Evolutionary conservation across 2,113 vertebrate species (phyloP).

Genomic region (Sylvietta virens): DNA sequence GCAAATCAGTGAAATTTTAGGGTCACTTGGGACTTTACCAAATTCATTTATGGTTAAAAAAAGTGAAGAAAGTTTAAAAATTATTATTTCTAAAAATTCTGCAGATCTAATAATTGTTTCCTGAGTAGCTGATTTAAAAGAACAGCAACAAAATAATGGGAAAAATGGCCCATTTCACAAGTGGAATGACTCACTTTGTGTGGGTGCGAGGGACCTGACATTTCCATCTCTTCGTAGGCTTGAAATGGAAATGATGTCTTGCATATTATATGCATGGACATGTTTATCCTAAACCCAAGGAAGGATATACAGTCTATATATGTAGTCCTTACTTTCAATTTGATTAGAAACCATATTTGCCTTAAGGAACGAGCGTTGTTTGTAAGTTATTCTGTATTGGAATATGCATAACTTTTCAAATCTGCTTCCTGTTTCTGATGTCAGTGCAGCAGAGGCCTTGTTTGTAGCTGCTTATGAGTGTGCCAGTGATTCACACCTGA

Average conservation of each 20-base stretch:
- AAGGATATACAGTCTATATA: background rate
- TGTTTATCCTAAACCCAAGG: background rate
- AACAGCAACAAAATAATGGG: background rate
- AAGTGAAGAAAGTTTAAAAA: background rate
- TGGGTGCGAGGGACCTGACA: background rate
- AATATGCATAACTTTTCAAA: background rate
- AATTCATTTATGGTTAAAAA: background rate
- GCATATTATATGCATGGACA: background rate
- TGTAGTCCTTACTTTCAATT: background rate
- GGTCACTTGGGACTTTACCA: background rate
- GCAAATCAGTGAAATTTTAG: background rate
- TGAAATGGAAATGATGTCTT: background rate
- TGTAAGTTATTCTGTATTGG: background rate
- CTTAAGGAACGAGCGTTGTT: background rate
- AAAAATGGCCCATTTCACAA: background rate
- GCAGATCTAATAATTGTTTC: background rate
- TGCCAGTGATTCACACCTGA: background rate
- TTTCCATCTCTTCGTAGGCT: background rate
- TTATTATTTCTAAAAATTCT: background rate
- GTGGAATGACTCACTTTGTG: background rate
- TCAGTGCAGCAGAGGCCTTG: background rate
- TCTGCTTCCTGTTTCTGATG: background rate
- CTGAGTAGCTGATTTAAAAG: background rate
- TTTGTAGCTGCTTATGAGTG: background rate
- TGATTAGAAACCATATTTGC: background rate